These are phyloP conservation scores for Hydra vulgaris DNA, from an alignment of 30 jellyfish, hydroid and myxozoan species.

Conservation along the genomic window DNA sequence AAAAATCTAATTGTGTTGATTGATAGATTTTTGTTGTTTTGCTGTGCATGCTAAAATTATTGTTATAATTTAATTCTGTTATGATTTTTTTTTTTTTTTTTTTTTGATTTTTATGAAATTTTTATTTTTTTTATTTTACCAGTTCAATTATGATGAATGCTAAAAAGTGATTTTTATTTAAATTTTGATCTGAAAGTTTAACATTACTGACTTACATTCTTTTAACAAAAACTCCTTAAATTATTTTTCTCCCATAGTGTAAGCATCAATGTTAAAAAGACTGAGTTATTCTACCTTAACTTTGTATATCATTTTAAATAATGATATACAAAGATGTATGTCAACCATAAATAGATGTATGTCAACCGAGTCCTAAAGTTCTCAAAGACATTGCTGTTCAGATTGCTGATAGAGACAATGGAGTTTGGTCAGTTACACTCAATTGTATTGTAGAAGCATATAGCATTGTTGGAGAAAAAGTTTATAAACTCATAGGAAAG, in stretches of 20 bases:
- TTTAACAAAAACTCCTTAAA: neutral
- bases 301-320: neutral
- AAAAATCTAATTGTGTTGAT: neutral
- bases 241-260: neutral
- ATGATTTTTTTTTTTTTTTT: neutral
- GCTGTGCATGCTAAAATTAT: neutral
- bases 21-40: neutral
- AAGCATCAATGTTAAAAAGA: neutral
- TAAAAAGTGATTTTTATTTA: neutral
- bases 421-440: slow-evolving; percentile 92
- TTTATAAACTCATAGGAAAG: slow-evolving; percentile 76
- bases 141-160: neutral
- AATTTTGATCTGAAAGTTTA: neutral
- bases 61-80: neutral
- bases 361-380: slow-evolving; percentile 85
- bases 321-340: slow-evolving; percentile 78
- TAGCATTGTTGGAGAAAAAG: slow-evolving; percentile 69
- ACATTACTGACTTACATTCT: neutral
- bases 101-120: neutral
- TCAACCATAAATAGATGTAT: slow-evolving; percentile 82
- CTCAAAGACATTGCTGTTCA: slow-evolving; percentile 80
- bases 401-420: slow-evolving; percentile 92
- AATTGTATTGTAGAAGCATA: slow-evolving; percentile 82
- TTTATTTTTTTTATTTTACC: neutral
- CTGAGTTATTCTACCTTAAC: neutral